These are phyloP conservation scores for Macrophya annulata DNA, from an alignment of 2,888 invertebrate species.

Conservation along the genomic window DNA sequence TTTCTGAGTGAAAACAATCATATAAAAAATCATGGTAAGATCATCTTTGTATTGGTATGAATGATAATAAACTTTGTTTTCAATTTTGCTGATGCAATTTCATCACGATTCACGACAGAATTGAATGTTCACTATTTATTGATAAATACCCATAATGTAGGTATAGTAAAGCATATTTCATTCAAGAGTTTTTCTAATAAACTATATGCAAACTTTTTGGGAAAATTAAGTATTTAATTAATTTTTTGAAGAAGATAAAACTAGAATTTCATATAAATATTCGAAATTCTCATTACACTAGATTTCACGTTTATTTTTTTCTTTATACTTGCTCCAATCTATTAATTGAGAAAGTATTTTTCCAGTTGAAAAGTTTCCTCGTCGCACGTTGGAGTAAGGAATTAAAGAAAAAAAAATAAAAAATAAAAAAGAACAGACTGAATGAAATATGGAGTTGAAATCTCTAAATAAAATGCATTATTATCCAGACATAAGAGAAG, in stretches of 20 bases:
- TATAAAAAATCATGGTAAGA: no score
- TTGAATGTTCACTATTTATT: no score
- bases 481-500: not conserved
- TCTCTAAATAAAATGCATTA: slow-evolving; percentile 34
- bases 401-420: not conserved
- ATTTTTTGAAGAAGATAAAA: not conserved
- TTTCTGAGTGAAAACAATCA: no score
- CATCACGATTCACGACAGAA: no score
- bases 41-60: no score
- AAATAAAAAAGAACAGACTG: not conserved
- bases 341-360: not conserved
- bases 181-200: not conserved
- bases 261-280: not conserved
- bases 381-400: not conserved
- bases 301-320: not conserved
- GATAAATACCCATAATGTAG: no score
- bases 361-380: not conserved
- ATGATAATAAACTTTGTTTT: no score
- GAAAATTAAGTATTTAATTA: not conserved
- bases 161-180: not conserved
- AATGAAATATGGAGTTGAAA: slow-evolving; percentile 22
- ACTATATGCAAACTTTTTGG: not conserved
- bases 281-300: not conserved
- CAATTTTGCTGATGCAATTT: no score
- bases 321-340: not conserved